Base-by-base conservation (phyloP, 1,140 invertebrate species). In the Sarcophaga bullata region DNA sequence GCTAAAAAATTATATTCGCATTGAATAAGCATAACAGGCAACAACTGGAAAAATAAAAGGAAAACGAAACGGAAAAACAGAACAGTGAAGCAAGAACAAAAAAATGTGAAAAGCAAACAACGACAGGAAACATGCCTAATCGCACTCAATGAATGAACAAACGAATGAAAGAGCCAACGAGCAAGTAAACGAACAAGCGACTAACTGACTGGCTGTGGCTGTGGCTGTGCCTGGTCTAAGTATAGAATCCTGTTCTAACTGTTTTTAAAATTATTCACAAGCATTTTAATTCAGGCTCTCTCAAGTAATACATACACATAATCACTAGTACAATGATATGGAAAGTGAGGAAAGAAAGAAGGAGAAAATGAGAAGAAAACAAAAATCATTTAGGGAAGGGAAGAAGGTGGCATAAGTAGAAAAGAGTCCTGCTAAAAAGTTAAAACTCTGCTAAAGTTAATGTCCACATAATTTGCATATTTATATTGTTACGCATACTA, bases 121-220 rank as follows among this genome's bases (percentile, higher is more conserved):
- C 25, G 25, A 84, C 84, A 84, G 84, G 83, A 87, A 86, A 86
- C 87, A 87, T 87, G 87, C 86, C 87, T 87, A 87, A 87, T 87
- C 87, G 86, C 80, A 84, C 84, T 86, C 87, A 87, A 86, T 86
- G 86, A 87, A 87, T 87, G 54, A 58, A 68, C 19, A 17, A 37
- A 37, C 25, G 25, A 37, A 37, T 37, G 25, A 37, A 37, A 37
- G 25, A 37, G 25, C 25, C 25, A 37, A 37, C 1, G 25, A 37
- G 25, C 4, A 37, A 37, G 25, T 37, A 4, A 37, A 37, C 25
- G 25, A 37, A 37, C 25, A 4, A 37, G 25, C 25, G 25, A 37
- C 25, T 37, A 4, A 37, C 1, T 37, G 25, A 37, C 25, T 37
- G 25, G 1, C 25, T 37, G 25, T 37, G n/a, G n/a, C n/a, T n/a